Conservation (phyloP, 2,888 invertebrate species). For the Eupithecia abbreviata region DNA sequence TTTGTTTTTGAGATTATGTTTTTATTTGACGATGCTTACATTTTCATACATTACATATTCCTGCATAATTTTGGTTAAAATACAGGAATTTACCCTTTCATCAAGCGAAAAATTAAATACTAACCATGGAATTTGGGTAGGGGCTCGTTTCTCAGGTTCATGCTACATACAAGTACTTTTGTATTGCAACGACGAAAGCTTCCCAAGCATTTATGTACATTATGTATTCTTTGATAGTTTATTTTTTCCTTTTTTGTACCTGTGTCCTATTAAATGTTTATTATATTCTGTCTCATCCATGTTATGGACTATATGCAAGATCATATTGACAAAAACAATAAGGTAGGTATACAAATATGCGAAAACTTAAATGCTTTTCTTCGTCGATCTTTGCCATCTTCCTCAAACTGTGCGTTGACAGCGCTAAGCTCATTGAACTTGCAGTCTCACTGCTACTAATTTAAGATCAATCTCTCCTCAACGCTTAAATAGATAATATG, state of each 20-base stretch:
- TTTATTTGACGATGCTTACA: neutral
- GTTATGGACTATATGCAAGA: neutral
- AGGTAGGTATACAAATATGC: neutral
- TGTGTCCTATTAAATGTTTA: too few species aligned
- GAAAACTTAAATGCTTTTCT: neutral
- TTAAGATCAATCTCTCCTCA: neutral
- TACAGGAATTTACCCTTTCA: neutral
- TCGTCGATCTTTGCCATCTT: neutral
- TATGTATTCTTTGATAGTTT: too few species aligned
- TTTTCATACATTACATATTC: neutral
- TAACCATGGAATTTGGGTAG: neutral
- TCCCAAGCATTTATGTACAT: neutral
- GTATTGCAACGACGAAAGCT: neutral
- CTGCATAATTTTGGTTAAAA: neutral
- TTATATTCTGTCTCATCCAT: too few species aligned
- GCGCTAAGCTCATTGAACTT: neutral
- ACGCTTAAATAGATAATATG: too few species aligned
- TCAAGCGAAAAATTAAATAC: neutral
- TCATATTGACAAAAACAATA: neutral
- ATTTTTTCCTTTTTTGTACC: too few species aligned
- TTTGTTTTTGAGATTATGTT: conserved; percentile 14
- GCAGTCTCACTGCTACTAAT: neutral
- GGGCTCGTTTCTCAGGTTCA: neutral
- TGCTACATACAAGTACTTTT: neutral
- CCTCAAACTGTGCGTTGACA: neutral